Evolutionary conservation across 2,888 invertebrate species (phyloP).

Genomic region (Zygaena filipendulae): DNA sequence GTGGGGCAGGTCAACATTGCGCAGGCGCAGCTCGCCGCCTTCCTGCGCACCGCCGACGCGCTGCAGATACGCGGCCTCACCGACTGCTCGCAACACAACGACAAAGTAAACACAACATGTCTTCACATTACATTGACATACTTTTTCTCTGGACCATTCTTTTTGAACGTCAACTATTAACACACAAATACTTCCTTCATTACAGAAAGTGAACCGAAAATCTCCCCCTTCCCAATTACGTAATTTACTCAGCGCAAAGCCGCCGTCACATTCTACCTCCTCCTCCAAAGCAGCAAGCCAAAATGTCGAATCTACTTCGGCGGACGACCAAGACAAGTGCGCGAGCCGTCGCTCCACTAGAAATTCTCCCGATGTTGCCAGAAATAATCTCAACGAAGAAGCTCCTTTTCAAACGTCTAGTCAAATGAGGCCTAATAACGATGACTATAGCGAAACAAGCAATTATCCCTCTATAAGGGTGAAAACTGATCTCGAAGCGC

Average conservation of each 20-base stretch:
- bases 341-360: slow-evolving; percentile 54
- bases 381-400: slow-evolving; percentile 67
- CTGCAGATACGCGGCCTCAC: slow-evolving; percentile 83
- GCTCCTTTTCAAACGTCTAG: slow-evolving; percentile 66
- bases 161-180: neutral
- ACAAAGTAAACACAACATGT: slow-evolving; percentile 51
- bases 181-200: no score
- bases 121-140: no score
- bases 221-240: slow-evolving; percentile 66
- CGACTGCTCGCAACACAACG: slow-evolving; percentile 71
- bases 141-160: neutral
- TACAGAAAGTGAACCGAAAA: slow-evolving; percentile 63
- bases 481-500: slow-evolving; percentile 67
- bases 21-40: slow-evolving; percentile 79
- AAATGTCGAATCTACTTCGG: slow-evolving; percentile 58
- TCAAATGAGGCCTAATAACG: slow-evolving; percentile 68
- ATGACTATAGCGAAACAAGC: slow-evolving; percentile 62
- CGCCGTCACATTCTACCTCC: slow-evolving; percentile 62
- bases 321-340: slow-evolving; percentile 56
- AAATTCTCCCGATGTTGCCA: slow-evolving; percentile 67
- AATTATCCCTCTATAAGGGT: slow-evolving; percentile 60
- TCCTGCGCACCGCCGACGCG: slow-evolving; percentile 82
- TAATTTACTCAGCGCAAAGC: slow-evolving; percentile 67
- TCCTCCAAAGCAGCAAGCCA: slow-evolving; percentile 69
- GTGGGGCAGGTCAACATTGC: slow-evolving; percentile 87